Evolutionary conservation across 2,888 invertebrate genomes (phyloP).

Genomic region (Shargacucullia verbasci): DNA sequence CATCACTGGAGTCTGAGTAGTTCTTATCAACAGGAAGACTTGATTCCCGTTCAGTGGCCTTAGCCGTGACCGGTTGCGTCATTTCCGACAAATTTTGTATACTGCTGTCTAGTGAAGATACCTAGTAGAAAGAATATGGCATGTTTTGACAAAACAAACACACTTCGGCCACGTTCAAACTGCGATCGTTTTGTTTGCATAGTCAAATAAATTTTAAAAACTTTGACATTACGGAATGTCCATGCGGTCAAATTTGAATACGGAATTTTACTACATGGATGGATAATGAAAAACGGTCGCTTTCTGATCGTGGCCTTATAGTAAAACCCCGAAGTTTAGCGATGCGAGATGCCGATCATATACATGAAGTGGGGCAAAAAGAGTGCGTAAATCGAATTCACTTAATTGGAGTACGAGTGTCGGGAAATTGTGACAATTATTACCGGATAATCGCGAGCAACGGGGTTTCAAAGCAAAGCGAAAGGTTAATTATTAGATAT

Average conservation of each 20-base stretch:
- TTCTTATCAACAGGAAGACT: conserved; percentile 72
- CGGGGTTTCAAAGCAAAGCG: conserved; percentile 38
- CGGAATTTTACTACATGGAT: neutral
- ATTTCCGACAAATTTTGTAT: conserved; percentile 86
- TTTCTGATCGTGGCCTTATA: neutral
- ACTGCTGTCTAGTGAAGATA: conserved; percentile 85
- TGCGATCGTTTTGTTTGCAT: no score
- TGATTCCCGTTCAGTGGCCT: conserved; percentile 74
- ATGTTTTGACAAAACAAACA: neutral
- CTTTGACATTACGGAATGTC: no score
- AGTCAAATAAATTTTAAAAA: no score
- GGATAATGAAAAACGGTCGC: no score
- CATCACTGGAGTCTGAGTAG: conserved; percentile 81
- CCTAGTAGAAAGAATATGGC: conserved; percentile 63
- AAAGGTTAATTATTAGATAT: neutral
- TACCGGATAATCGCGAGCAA: conserved; percentile 28
- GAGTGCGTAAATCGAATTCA: conserved; percentile 20
- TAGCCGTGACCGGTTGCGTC: conserved; percentile 84
- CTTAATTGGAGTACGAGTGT: conserved; percentile 13
- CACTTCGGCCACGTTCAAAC: neutral
- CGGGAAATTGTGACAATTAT: conserved; percentile 8
- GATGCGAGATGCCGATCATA: conserved; percentile 23
- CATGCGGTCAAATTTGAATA: no score
- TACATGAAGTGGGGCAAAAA: conserved; percentile 6
- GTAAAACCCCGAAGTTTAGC: conserved; percentile 14